These are phyloP conservation scores for Acanthurus lineatus DNA, from an alignment of 2,797 vertebrate genomes.

Conservation along the genomic window DNA sequence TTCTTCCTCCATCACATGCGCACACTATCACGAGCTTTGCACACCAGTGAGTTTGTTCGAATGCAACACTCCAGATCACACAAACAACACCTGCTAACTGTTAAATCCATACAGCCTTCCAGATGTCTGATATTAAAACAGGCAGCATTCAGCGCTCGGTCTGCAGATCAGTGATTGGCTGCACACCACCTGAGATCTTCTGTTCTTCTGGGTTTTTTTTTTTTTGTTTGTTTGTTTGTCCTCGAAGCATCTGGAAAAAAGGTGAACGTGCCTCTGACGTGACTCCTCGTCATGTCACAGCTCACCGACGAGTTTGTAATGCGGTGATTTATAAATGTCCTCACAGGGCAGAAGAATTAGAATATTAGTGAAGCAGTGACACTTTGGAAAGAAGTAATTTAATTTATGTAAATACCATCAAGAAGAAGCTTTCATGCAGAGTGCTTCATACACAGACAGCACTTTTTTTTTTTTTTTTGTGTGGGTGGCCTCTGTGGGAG, in stretches of 20 bases:
- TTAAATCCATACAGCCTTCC: slow-evolving; percentile 69
- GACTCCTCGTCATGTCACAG: slow-evolving; percentile 5
- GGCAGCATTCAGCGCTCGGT: slow-evolving; percentile 46
- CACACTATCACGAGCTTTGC: neutral
- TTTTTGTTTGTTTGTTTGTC: slow-evolving; percentile 19
- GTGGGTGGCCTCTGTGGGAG: slow-evolving; percentile 52
- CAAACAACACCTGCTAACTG: slow-evolving; percentile 72
- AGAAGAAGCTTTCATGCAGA: slow-evolving; percentile 49
- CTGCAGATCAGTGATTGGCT: slow-evolving; percentile 50
- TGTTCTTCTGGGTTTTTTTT: neutral
- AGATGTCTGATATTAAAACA: slow-evolving; percentile 67
- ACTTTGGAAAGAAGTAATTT: slow-evolving; percentile 49
- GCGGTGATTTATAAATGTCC: slow-evolving; percentile 19
- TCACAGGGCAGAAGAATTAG: slow-evolving; percentile 25
- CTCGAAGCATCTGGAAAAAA: slow-evolving; percentile 20
- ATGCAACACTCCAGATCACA: slow-evolving; percentile 65
- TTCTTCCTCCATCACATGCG: neutral
- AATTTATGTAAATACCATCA: slow-evolving; percentile 60
- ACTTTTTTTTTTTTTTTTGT: slow-evolving; percentile 12
- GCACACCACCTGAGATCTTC: slow-evolving; percentile 3
- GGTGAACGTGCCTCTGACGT: slow-evolving; percentile 10
- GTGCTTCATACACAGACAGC: slow-evolving; percentile 36
- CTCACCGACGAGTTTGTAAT: neutral
- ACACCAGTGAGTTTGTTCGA: slow-evolving; percentile 54
- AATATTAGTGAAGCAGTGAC: slow-evolving; percentile 30